Base-by-base conservation (phyloP, 1,140 invertebrate genomes). In the Brachionus rubens region DNA sequence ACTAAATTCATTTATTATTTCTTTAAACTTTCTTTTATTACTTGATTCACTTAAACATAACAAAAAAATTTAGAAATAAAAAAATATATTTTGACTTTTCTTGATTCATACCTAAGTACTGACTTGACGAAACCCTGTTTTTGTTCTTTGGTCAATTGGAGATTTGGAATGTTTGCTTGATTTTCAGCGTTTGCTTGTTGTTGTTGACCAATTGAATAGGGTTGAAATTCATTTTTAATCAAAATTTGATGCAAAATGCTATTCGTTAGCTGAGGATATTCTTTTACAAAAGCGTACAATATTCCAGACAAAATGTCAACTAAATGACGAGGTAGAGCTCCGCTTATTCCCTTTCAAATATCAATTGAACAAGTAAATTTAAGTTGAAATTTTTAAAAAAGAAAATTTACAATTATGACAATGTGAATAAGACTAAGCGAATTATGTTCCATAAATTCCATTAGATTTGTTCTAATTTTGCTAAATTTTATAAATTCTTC, bases 151-250 rank as follows among this genome's bases (percentile, higher is more conserved):
- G 68, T 50, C 24, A 72, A 24, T 24, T 43, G 59, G 21, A 43
- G 16, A 43, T 24, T 65, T 43, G 59, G 43, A 46, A 46, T 46
- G 9, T 46, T 21, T 65, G 36, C 10, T 41, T 65, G 68, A 72
- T 21, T 16, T 48, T 48, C 43, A 10, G 26, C 21, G 3, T 26
- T 30, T 1, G 26, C 16, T 19, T 9, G 16, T 16, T 26, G 36
- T 7, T 59, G 68, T 14, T 50, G 50, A 26, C 12, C 26, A 14
- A 48, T 24, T 3, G 24, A 33, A 19, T 26, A 33, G 19, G 68
- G 68, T n/a, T 72, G 68, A 72, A 72, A 72, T 24, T 72, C 68
- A 26, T 48, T 36, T 54, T 72, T 72, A n/a, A 72, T 72, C 24
- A 72, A 54, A 36, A 72, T 48, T 54, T 72, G 68, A 28, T 72